Conservation (phyloP, 2,113 vertebrate genomes). For the Arizona elegans region DNA sequence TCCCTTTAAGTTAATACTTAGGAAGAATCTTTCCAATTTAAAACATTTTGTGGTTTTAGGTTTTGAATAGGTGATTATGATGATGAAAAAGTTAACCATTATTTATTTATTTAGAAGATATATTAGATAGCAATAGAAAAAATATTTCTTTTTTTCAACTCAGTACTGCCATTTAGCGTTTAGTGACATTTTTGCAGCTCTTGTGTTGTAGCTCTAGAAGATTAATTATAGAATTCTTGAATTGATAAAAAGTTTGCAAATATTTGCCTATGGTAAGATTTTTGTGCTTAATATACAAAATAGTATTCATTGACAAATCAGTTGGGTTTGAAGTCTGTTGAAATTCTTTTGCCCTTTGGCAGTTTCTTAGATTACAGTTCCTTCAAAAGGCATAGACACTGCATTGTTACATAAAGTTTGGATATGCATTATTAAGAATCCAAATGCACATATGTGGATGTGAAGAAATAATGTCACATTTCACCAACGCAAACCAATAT, state of each 20-base stretch:
- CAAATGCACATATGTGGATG: background rate
- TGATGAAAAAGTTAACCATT: background rate
- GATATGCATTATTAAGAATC: background rate
- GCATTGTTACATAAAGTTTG: background rate
- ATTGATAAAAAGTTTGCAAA: background rate
- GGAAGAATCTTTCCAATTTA: slow-evolving; percentile 29
- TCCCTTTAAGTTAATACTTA: slow-evolving; percentile 34
- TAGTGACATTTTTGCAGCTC: background rate
- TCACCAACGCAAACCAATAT: background rate
- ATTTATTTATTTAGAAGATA: background rate
- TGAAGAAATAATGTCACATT: background rate
- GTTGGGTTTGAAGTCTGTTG: background rate
- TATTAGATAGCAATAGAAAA: background rate
- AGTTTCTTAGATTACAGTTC: background rate
- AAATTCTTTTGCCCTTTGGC: background rate
- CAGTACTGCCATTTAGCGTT: background rate
- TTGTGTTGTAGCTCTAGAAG: background rate
- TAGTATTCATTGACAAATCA: background rate
- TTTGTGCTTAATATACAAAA: background rate
- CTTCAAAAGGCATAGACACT: background rate
- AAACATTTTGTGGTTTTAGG: slow-evolving; percentile 8
- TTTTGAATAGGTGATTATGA: background rate
- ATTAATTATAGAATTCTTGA: background rate
- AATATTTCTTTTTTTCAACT: background rate
- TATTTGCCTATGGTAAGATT: background rate